Evolutionary conservation across 2,888 invertebrate genomes (phyloP).

Genomic region (Hylaea fasciaria): DNA sequence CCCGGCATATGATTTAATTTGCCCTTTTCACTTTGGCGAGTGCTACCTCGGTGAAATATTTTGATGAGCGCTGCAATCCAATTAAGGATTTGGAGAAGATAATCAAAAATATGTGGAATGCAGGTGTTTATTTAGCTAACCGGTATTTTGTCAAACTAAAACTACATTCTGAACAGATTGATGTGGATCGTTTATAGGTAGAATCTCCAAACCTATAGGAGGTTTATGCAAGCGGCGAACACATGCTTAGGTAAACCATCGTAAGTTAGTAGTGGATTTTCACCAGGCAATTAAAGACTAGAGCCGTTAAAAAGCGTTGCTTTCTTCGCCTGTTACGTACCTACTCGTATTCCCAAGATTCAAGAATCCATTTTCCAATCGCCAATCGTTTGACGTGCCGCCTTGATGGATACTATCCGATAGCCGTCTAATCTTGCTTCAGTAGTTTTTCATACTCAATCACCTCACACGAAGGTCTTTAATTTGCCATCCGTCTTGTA

Average conservation of each 20-base stretch:
- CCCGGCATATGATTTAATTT: conserved; percentile 81
- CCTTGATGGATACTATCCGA: conserved; percentile 58
- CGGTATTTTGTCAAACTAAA: no score
- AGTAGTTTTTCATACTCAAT: conserved; percentile 81
- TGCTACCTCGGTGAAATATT: conserved; percentile 63
- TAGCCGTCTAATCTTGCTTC: conserved; percentile 66
- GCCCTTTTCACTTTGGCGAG: conserved; percentile 70
- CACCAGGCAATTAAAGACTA: no score
- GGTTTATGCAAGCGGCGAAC: no score
- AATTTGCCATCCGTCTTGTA: conserved; percentile 78
- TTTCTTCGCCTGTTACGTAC: background rate
- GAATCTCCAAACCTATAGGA: no score
- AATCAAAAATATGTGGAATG: conserved; percentile 6
- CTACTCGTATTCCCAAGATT: conserved; percentile 23
- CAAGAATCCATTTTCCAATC: conserved; percentile 28
- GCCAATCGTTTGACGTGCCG: conserved; percentile 22
- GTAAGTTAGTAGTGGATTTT: no score
- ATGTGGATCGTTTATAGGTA: no score
- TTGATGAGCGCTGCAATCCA: conserved; percentile 49
- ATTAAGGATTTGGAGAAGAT: conserved; percentile 44
- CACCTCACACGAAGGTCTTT: conserved; percentile 68
- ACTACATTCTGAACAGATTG: no score
- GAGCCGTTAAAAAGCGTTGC: no score
- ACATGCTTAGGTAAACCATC: no score
- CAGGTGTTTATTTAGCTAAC: no score